Conservation (phyloP, 2,113 vertebrate species). For the Buteo buteo region DNA sequence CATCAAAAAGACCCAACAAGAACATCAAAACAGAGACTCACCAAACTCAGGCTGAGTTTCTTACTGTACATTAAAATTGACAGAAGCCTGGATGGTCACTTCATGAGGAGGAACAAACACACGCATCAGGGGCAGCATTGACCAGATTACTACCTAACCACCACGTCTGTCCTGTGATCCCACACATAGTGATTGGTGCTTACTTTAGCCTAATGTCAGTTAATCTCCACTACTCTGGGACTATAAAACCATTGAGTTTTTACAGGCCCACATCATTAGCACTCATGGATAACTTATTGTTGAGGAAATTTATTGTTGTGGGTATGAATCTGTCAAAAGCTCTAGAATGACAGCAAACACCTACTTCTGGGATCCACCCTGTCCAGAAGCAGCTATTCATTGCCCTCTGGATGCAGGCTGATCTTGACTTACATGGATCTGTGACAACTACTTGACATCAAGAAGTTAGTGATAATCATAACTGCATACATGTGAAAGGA, state of each 20-base stretch:
- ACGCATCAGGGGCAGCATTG: neutral
- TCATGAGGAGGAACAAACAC: neutral
- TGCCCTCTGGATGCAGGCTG: neutral
- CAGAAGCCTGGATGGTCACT: neutral
- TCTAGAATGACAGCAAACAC: neutral
- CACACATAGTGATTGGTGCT: neutral
- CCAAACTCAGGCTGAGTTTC: neutral
- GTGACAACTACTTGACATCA: neutral
- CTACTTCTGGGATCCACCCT: neutral
- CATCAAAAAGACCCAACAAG: neutral
- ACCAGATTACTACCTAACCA: neutral
- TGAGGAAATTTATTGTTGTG: neutral
- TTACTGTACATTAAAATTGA: neutral
- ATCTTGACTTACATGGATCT: neutral
- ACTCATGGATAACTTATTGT: neutral
- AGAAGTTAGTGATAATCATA: neutral
- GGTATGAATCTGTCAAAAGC: neutral
- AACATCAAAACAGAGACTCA: neutral
- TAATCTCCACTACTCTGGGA: neutral
- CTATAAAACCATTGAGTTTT: neutral
- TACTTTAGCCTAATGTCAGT: neutral
- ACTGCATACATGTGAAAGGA: neutral
- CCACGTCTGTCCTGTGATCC: neutral
- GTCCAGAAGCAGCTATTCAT: neutral
- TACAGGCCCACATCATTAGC: neutral